Conservation (phyloP, 2,797 vertebrate species). For the Ammospiza maritima region DNA sequence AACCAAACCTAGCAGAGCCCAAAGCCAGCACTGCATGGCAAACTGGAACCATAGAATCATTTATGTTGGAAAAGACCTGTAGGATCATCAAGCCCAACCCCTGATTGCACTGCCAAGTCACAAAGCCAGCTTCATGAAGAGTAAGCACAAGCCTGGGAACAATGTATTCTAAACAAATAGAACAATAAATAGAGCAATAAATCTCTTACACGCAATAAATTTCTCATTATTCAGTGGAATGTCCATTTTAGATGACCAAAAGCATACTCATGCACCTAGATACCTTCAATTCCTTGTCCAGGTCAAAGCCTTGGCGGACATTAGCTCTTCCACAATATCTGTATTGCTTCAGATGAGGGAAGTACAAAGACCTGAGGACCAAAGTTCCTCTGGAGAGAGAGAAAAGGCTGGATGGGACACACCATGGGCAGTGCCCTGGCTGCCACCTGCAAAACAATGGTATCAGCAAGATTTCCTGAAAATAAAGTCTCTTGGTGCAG, state of each 20-base stretch:
- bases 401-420: not conserved
- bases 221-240: not conserved
- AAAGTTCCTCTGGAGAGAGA: not conserved
- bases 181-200: not conserved
- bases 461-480: not conserved
- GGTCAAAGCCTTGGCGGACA: not conserved
- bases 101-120: not conserved
- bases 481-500: not conserved
- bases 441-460: not conserved
- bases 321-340: not conserved
- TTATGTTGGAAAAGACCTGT: not conserved
- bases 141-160: not conserved
- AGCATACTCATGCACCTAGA: not conserved
- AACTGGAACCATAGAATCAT: not conserved
- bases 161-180: not conserved
- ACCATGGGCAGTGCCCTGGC: not conserved
- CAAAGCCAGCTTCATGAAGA: not conserved
- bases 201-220: not conserved
- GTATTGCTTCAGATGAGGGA: not conserved
- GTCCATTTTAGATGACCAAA: not conserved
- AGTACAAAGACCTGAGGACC: not conserved
- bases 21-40: not conserved
- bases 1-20: not conserved
- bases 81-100: not conserved
- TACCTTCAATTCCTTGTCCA: not conserved